Conservation (phyloP, 2,113 vertebrate species). For the Embiotoca jacksoni region DNA sequence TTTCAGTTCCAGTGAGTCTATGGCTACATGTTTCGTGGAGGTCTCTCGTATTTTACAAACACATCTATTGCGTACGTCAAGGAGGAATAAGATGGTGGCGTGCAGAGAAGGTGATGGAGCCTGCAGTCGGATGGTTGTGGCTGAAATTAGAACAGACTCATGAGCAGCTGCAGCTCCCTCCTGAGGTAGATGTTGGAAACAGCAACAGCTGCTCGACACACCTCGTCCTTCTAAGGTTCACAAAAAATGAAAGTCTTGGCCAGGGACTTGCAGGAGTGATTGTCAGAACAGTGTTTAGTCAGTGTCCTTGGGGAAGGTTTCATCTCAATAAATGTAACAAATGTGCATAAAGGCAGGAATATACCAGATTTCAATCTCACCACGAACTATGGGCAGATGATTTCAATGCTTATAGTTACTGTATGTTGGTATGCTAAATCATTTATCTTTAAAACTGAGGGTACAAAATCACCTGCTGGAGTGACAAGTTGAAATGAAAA, state of each 20-base stretch:
- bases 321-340: no score
- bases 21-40: not conserved
- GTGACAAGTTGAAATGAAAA: no score
- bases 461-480: no score
- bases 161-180: slow-evolving; percentile 81
- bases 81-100: not conserved
- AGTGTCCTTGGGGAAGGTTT: not conserved
- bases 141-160: slow-evolving; percentile 42
- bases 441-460: no score
- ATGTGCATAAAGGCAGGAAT: no score
- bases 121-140: slow-evolving; percentile 23
- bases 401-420: no score
- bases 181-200: slow-evolving; percentile 74
- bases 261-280: not conserved
- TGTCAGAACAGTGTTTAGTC: not conserved
- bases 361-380: no score
- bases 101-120: slow-evolving; percentile 38
- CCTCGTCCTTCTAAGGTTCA: not conserved
- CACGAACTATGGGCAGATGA: no score
- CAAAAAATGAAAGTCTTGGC: not conserved
- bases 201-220: slow-evolving; percentile 40
- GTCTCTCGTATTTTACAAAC: not conserved
- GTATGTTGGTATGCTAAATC: no score
- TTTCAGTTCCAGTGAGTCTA: not conserved
- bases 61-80: not conserved